Percentiles rank a stretch among this genome's conserved stretches.
phyloP scores from a whole-genome alignment of 2,888 invertebrate genomes.

The Linnaemya tessellans region DNA sequence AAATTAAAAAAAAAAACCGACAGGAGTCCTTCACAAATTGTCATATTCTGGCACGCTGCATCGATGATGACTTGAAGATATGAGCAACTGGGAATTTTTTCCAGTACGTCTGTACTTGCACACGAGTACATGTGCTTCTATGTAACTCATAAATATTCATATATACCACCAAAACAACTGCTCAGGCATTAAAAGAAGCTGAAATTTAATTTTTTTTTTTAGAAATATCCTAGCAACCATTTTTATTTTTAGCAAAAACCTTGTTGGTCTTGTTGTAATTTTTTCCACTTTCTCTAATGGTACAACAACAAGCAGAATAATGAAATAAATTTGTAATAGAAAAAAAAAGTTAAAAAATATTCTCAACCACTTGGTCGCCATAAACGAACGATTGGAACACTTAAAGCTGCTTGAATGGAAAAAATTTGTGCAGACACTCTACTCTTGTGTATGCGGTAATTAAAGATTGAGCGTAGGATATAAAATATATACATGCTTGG shows the following conservation, averaged over 20 bases:
- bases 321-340: conserved; percentile 31
- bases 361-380: conserved; percentile 62
- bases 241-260: conserved; percentile 37
- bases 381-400: conserved; percentile 52
- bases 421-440: conserved; percentile 19
- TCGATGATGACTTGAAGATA: too few relatives aligned
- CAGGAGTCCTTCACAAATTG: too few relatives aligned
- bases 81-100: too few relatives aligned
- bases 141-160: conserved; percentile 56
- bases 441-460: conserved; percentile 2
- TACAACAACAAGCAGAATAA: conserved; percentile 24
- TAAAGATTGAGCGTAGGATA: not conserved
- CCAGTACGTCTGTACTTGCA: not conserved
- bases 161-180: conserved; percentile 46
- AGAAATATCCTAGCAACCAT: conserved; percentile 27
- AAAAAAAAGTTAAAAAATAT: conserved; percentile 13
- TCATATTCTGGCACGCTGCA: too few relatives aligned
- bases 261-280: conserved; percentile 26
- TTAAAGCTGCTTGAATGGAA: conserved; percentile 28
- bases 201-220: conserved; percentile 37
- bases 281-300: conserved; percentile 46
- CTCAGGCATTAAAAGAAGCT: conserved; percentile 43
- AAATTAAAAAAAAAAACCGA: too few relatives aligned
- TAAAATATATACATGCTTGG: too few relatives aligned
- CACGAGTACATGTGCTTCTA: not conserved